A percentile compares a stretch with the other conserved stretches of the same genome.
These are phyloP conservation scores for Nannoperca obscura DNA, from an alignment of 2,797 vertebrate genomes.

Conservation along the genomic window DNA sequence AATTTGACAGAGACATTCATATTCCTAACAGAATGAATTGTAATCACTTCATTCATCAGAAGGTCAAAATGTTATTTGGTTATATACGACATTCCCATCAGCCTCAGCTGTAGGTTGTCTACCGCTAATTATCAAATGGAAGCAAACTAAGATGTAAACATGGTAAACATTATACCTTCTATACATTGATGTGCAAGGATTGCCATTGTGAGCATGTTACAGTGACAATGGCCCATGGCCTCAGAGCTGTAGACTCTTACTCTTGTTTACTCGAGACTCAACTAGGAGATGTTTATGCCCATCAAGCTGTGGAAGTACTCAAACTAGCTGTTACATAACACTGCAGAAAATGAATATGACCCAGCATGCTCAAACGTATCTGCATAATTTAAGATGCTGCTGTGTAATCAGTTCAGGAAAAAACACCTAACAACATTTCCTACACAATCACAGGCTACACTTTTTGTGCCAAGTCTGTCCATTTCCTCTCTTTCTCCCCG, in stretches of 20 bases:
- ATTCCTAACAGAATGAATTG: background rate
- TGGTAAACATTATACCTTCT: background rate
- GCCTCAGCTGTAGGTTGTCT: background rate
- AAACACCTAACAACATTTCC: background rate
- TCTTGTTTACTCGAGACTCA: background rate
- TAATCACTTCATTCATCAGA: background rate
- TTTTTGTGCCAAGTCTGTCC: background rate
- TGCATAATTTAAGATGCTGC: slow-evolving; percentile 14
- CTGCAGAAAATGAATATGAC: slow-evolving; percentile 4
- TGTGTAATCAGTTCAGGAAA: slow-evolving; percentile 17
- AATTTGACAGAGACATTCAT: background rate
- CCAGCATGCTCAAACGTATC: slow-evolving; percentile 11
- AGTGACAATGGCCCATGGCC: background rate
- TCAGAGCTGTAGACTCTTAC: background rate
- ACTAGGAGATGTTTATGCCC: background rate
- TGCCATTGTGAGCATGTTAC: background rate
- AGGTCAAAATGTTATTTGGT: background rate
- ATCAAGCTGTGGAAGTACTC: background rate
- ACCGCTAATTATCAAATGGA: too few species aligned
- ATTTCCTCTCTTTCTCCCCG: background rate
- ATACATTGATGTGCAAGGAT: background rate
- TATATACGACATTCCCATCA: background rate
- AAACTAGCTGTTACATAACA: background rate
- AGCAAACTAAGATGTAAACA: background rate
- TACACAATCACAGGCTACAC: background rate